phyloP scores from a whole-genome alignment of 2,797 vertebrate species.

The Parauchenoglanis punctatus region DNA sequence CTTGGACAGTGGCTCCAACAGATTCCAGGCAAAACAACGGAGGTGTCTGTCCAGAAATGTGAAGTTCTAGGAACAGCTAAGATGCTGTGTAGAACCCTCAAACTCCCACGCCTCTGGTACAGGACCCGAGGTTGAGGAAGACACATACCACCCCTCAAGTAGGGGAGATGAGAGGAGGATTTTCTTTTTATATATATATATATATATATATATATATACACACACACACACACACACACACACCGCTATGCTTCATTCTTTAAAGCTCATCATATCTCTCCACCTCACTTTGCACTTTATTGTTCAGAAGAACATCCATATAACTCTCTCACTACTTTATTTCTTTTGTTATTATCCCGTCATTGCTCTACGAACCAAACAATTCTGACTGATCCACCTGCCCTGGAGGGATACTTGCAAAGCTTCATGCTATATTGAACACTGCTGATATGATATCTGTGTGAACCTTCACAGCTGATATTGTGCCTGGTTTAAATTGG shows the following conservation, averaged over 20 bases:
- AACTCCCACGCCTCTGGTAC: no score
- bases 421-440: constrained; percentile 6
- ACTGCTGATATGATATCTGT: constrained; percentile 24
- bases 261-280: constrained; percentile 3
- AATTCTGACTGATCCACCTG: constrained; percentile 1
- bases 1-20: no score
- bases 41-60: no score
- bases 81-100: no score
- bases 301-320: constrained; percentile 9
- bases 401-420: background rate
- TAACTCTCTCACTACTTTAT: constrained; percentile 14
- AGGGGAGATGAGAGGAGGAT: no score
- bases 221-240: no score
- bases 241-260: background rate
- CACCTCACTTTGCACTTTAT: constrained; percentile 35
- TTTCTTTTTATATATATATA: no score
- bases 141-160: no score
- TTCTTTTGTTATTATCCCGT: constrained; percentile 31
- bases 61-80: no score
- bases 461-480: constrained; percentile 43
- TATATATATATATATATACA: no score
- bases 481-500: constrained; percentile 37
- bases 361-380: background rate
- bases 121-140: no score
- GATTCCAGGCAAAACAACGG: no score